phyloP scores from a whole-genome alignment of 2,797 vertebrate species.

The Pseudochromis fuscus region DNA sequence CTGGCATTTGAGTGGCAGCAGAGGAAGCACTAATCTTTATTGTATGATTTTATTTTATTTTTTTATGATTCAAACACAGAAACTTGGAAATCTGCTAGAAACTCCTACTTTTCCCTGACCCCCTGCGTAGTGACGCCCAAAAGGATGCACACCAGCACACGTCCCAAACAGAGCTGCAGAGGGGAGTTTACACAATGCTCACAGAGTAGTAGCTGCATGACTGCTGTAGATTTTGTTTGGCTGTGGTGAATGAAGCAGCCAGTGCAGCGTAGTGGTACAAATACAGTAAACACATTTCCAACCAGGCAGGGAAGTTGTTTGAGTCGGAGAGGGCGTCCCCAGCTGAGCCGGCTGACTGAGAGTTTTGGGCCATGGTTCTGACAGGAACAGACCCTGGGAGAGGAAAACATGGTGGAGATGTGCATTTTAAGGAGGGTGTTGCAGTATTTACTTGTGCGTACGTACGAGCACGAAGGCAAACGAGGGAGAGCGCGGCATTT shows the following conservation, averaged over 20 bases:
- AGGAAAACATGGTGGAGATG: constrained; percentile 54
- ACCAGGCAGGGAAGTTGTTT: constrained; percentile 57
- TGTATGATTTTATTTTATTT: no score
- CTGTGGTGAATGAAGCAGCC: constrained; percentile 56
- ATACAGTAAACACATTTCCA: constrained; percentile 71
- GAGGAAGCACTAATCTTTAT: no score
- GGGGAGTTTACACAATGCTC: constrained; percentile 34
- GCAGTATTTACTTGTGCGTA: constrained; percentile 69
- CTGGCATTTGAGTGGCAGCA: no score
- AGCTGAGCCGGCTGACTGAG: constrained; percentile 80
- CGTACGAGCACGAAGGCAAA: constrained; percentile 27
- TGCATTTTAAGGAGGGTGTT: constrained; percentile 67
- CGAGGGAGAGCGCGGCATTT: constrained; percentile 26
- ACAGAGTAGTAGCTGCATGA: constrained; percentile 29
- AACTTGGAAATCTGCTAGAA: no score
- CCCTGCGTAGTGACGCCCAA: not conserved
- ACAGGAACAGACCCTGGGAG: constrained; percentile 77
- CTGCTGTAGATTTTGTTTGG: constrained; percentile 33
- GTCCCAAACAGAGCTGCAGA: not conserved
- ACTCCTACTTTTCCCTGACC: not conserved
- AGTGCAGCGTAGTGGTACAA: constrained; percentile 59
- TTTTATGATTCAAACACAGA: no score
- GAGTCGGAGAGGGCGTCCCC: constrained; percentile 63
- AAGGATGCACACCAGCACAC: constrained; percentile 31
- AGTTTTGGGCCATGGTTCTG: constrained; percentile 81